Percentiles rank a stretch among this genome's conserved stretches.
Evolutionary conservation across 2,888 invertebrate species (phyloP).

Genomic region (Mesorhabditis sp.): DNA sequence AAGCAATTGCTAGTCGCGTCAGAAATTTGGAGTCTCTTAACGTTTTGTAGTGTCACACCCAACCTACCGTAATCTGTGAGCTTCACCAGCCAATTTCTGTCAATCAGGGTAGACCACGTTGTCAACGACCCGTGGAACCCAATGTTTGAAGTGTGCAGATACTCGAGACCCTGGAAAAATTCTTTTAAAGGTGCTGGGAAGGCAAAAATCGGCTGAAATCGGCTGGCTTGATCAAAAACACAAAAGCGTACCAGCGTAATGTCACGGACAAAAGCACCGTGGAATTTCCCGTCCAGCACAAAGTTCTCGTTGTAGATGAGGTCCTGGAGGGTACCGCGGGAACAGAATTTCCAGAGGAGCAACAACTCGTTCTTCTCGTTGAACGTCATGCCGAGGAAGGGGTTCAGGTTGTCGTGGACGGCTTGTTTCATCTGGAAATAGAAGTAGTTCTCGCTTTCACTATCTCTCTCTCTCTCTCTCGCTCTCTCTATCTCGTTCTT

Average conservation of each 20-base stretch:
- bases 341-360: conserved; percentile 37
- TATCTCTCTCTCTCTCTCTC: no score
- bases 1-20: no score
- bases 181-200: background rate
- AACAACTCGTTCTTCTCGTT: conserved; percentile 35
- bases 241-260: conserved; percentile 20
- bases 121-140: conserved; percentile 37
- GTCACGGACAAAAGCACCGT: conserved; percentile 37
- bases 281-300: conserved; percentile 34
- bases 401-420: conserved; percentile 90
- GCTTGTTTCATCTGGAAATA: conserved; percentile 73
- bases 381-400: conserved; percentile 75
- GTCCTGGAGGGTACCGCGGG: conserved; percentile 30
- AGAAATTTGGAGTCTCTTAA: no score
- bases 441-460: background rate
- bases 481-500: no score
- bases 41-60: background rate
- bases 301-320: conserved; percentile 39
- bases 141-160: conserved; percentile 33
- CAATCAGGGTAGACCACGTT: conserved; percentile 33
- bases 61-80: conserved; percentile 36
- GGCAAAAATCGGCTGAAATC: background rate
- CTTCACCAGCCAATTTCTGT: conserved; percentile 38
- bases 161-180: conserved; percentile 31
- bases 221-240: background rate